phyloP scores from a whole-genome alignment of 2,113 vertebrate species.

The Xiphophorus hellerii region DNA sequence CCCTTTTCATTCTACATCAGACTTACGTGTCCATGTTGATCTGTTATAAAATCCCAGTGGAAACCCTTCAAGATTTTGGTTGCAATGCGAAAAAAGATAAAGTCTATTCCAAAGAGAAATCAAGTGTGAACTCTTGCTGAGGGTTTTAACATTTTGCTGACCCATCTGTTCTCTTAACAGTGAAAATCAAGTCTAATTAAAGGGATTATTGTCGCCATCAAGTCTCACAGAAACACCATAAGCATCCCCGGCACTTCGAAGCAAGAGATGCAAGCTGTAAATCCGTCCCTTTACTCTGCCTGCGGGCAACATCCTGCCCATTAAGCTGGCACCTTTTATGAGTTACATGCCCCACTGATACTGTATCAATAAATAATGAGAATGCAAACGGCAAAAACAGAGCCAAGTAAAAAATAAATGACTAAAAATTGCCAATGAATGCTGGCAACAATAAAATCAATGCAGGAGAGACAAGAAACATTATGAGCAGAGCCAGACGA shows the following conservation, averaged over 20 bases:
- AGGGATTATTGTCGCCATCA: constrained; percentile 45
- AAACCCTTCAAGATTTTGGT: neutral
- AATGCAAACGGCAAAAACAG: constrained; percentile 34
- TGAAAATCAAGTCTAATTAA: constrained; percentile 55
- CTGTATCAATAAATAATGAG: constrained; percentile 58
- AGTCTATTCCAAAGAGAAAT: constrained; percentile 27
- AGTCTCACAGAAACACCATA: constrained; percentile 46
- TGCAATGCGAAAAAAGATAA: neutral
- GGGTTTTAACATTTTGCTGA: constrained; percentile 25
- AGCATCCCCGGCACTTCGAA: constrained; percentile 27
- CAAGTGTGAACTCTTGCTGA: constrained; percentile 1
- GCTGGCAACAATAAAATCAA: constrained; percentile 45
- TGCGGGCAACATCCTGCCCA: constrained; percentile 36
- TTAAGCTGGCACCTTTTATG: constrained; percentile 54
- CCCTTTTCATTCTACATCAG: too few species aligned
- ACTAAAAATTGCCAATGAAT: constrained; percentile 51
- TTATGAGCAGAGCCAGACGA: constrained; percentile 40
- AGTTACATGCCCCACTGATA: constrained; percentile 33
- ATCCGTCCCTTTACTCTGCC: constrained; percentile 45
- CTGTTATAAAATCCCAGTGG: neutral
- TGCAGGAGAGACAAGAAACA: constrained; percentile 51
- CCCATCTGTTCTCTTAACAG: constrained; percentile 36
- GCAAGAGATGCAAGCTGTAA: constrained; percentile 36
- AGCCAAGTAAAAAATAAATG: constrained; percentile 11
- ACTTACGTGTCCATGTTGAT: neutral